phyloP scores from a whole-genome alignment of 2,888 invertebrate genomes.

The Chrysotoxum bicinctum region DNA sequence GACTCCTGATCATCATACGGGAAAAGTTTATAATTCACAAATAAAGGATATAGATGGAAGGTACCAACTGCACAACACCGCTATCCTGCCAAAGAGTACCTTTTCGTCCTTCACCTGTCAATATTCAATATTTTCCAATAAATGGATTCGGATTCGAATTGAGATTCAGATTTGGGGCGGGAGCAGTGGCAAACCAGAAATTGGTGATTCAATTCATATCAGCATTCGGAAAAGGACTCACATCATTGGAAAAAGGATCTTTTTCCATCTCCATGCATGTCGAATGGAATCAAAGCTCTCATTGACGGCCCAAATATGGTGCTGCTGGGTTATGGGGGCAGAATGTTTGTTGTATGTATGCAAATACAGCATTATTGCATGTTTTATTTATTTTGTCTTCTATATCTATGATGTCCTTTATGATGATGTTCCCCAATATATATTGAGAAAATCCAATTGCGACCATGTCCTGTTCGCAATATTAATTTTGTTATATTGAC shows the following conservation, averaged over 20 bases:
- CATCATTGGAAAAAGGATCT: slow-evolving; percentile 27
- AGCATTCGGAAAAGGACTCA: slow-evolving; percentile 44
- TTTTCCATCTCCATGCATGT: background rate
- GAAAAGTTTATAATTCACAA: slow-evolving; percentile 9
- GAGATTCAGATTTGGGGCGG: background rate
- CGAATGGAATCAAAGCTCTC: slow-evolving; percentile 48
- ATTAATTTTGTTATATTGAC: slow-evolving; percentile 66
- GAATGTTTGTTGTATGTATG: slow-evolving; percentile 37
- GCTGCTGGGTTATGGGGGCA: background rate
- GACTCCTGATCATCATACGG: background rate
- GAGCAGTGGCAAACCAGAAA: slow-evolving; percentile 46
- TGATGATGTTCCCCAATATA: background rate
- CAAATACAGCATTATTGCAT: slow-evolving; percentile 68
- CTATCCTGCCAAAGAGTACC: background rate
- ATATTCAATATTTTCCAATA: slow-evolving; percentile 67
- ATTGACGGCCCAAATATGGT: slow-evolving; percentile 6
- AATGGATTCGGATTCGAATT: slow-evolving; percentile 38
- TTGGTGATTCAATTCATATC: slow-evolving; percentile 69
- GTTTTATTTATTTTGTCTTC: slow-evolving; percentile 64
- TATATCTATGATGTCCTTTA: slow-evolving; percentile 14
- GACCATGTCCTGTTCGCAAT: slow-evolving; percentile 46
- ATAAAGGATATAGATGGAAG: background rate
- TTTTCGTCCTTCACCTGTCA: slow-evolving; percentile 39
- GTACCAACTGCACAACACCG: no score
- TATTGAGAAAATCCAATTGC: slow-evolving; percentile 35